phyloP scores from a whole-genome alignment of 2,797 vertebrate genomes.

The Acrossocheilus wenchowensis region DNA sequence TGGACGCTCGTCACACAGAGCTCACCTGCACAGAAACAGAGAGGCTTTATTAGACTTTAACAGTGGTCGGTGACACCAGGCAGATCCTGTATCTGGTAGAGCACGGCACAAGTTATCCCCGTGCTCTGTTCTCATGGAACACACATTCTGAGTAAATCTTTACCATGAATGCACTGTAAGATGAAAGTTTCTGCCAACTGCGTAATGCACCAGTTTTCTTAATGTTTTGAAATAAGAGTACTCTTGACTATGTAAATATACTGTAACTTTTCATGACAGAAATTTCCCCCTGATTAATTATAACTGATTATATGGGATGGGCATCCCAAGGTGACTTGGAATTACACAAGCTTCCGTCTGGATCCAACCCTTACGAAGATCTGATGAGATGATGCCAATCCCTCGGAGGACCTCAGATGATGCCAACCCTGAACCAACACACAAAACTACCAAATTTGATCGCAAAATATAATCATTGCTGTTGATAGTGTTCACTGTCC shows the following conservation, averaged over 20 bases:
- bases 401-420: too few species aligned
- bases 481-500: too few species aligned
- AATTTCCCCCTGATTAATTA: neutral
- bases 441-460: too few species aligned
- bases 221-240: neutral
- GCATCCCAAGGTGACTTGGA: too few species aligned
- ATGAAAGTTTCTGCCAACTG: neutral
- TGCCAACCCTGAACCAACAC: too few species aligned
- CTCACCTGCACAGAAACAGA: constrained; percentile 63
- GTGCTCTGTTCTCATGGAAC: neutral
- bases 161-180: neutral
- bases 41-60: neutral
- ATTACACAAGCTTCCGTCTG: too few species aligned
- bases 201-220: neutral
- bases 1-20: constrained; percentile 77
- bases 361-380: too few species aligned
- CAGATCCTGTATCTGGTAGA: neutral
- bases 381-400: too few species aligned
- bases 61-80: neutral
- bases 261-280: neutral
- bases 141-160: neutral
- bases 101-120: too few species aligned
- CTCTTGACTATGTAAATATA: neutral
- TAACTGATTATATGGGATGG: too few species aligned
- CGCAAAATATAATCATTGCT: too few species aligned